Percentiles rank a stretch among this genome's conserved stretches.
These are phyloP conservation scores for Myiozetetes cayanensis DNA, from an alignment of 2,113 vertebrate species.

Conservation along the genomic window DNA sequence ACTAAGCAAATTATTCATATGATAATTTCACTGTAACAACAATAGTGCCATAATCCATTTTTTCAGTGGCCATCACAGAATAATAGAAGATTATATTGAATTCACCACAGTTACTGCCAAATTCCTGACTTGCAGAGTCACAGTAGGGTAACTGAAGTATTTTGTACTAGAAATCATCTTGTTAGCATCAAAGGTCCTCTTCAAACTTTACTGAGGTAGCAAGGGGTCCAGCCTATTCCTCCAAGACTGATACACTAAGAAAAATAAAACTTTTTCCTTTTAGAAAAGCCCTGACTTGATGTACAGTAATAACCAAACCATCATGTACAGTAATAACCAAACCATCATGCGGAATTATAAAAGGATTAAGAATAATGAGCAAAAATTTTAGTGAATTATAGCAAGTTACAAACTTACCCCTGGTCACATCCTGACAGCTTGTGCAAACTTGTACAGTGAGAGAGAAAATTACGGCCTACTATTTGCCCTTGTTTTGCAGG, in stretches of 20 bases:
- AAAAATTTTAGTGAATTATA: not conserved
- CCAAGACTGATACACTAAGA: not conserved
- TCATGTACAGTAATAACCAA: not conserved
- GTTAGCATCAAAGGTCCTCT: no score
- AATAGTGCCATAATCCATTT: not conserved
- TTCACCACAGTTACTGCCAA: not conserved
- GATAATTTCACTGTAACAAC: not conserved
- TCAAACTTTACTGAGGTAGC: not conserved
- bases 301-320: not conserved
- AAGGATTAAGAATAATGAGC: not conserved
- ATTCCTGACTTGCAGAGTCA: not conserved
- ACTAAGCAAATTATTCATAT: not conserved
- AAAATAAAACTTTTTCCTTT: not conserved
- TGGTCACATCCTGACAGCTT: not conserved
- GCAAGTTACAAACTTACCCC: not conserved
- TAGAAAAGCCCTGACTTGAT: not conserved
- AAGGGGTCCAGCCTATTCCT: not conserved
- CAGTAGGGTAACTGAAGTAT: not conserved
- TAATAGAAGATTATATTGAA: not conserved
- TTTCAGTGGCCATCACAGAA: not conserved
- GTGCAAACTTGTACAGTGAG: not conserved
- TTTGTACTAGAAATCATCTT: not conserved
- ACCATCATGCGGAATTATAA: not conserved
- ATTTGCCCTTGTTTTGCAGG: not conserved
- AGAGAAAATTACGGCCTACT: not conserved